Base-by-base conservation (phyloP, 2,113 vertebrate species). In the Forbesichthys agassizii region DNA sequence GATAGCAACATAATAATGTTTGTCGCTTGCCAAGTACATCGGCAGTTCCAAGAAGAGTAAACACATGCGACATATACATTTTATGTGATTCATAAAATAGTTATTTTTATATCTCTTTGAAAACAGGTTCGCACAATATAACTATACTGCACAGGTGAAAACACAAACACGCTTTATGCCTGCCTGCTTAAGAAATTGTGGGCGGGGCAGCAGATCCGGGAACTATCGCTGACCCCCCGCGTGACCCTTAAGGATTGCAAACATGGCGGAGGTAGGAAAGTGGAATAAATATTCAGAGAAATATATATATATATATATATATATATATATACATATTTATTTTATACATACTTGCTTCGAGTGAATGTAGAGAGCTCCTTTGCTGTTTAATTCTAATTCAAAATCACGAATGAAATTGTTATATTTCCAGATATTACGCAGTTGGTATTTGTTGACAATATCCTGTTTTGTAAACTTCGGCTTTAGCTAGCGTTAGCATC, bases 191-290 rank as follows among this genome's bases (percentile, higher is more conserved):
- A 54, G 33, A 11, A 33, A 14, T 13, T 3, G 86, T 86, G 82
- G 87, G 86, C 86, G 86, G 88, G 79, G 79, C 73, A 76, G 51
- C 51, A 52, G 82, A 92, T 91, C 90, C 91, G 92, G 91, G 92
- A n/a, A 78, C 78, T 68, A 1, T 5, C 18, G 48, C 75, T 90
- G 88, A 92, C 90, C 90, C 88, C 79, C 81, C 69, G 83, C 84
- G 85, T 89, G 85, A 92, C 88, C 84, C 87, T 74, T 73, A 76
- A 86, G 89, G 80, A 88, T 86, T 64, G 87, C 90, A 88, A 92
- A 92, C 84, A 93, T 93, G 91, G 91, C 92, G 91, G 92, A 93
- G 92, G 92, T 93, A 92, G 88, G 91, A 88, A 86, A 87, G 89
- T 86, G 86, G 82, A 87, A 86, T 87, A 89, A 90, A 89, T 86